These are phyloP conservation scores for Potamarius usumacintae DNA, from an alignment of 2,113 vertebrate genomes.

Conservation along the genomic window DNA sequence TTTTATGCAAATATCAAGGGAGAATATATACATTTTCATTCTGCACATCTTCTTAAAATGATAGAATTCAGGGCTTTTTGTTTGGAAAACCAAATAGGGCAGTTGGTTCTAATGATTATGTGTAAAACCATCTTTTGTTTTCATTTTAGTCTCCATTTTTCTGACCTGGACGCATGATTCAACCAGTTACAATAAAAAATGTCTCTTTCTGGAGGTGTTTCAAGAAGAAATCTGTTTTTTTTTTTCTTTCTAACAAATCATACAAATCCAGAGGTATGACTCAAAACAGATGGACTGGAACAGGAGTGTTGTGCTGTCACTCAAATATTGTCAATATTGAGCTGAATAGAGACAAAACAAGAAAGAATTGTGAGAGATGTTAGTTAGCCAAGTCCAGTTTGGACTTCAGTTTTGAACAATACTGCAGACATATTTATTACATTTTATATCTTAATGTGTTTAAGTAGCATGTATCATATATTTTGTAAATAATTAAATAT, in stretches of 20 bases:
- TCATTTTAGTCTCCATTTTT: background rate
- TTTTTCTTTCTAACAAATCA: background rate
- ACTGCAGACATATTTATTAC: too few relatives aligned
- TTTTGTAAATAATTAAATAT: too few relatives aligned
- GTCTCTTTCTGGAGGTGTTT: too few relatives aligned
- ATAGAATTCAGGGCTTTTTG: background rate
- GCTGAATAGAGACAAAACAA: background rate
- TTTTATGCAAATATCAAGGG: background rate
- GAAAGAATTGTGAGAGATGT: background rate
- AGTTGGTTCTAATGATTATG: background rate
- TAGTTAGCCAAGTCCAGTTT: too few relatives aligned
- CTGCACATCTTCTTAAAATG: background rate
- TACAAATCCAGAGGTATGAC: background rate
- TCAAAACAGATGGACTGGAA: background rate
- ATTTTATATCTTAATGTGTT: too few relatives aligned
- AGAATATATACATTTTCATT: background rate
- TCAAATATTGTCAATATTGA: background rate
- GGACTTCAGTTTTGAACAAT: too few relatives aligned
- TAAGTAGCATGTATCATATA: too few relatives aligned
- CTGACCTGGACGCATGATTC: background rate
- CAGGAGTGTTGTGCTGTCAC: background rate
- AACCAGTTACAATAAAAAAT: background rate
- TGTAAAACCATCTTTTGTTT: background rate
- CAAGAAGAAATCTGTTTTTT: background rate
- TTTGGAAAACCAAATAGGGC: background rate